Base-by-base conservation (phyloP, 2,888 invertebrate genomes). In the Andrena marginata region DNA sequence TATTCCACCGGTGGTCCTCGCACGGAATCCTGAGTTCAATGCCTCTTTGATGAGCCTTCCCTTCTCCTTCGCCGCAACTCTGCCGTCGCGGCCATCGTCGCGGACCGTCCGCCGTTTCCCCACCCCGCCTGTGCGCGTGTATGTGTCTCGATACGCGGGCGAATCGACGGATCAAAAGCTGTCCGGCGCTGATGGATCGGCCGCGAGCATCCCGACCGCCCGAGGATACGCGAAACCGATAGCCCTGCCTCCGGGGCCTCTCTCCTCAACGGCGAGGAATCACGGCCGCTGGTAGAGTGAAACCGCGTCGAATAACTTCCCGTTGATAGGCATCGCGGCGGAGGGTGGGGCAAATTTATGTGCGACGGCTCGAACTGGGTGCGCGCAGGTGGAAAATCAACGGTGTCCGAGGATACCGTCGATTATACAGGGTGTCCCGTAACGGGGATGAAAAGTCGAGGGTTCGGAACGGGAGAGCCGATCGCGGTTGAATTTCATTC, bases 21-120 rank as follows among this genome's bases (percentile, higher is more conserved):
- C 86, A 78, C 87, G 89, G 89, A 90, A 90, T 90, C 82, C 84
- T 81, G 91, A 78, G 91, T 90, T 91, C 91, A 91, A 91, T 90
- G 91, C 89, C 91, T 91, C 81, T 85, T 91, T 91, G 90, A 91
- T 91, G 91, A 90, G 85, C 67, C 60, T 77, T 82, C 89, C 85
- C 89, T 85, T 82, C 84, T 84, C 80, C 82, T 73, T 62, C 71
- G 68, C 54, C 80, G 68, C 29, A 72, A 76, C 81, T n/a, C 20
- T 71, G 77, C 77, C 49, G 56, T 49, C 73, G 49, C 77, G 63
- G 67, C 77, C 80, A 76, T 80, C 70, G 73, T 81, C 75, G 77
- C 83, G 65, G 64, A 70, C 84, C 77, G 76, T 82, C 77, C 79
- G 80, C 84, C 80, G 82, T 77, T 70, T 63, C 69, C 81, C 76